phyloP scores from a whole-genome alignment of 2,888 invertebrate species.

The Cynaeus angustus region DNA sequence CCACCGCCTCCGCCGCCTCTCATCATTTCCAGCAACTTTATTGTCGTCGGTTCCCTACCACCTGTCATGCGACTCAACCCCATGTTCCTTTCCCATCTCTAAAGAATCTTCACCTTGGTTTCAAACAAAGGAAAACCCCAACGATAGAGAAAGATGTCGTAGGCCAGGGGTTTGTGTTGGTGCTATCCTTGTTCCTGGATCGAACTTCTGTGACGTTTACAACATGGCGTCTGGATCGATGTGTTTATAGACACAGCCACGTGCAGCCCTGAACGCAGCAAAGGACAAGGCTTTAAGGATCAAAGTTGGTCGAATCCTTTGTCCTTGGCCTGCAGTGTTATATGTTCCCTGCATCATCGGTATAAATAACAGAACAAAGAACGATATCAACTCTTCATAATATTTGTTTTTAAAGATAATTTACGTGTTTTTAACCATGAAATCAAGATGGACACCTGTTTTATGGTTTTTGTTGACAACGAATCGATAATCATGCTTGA shows the following conservation, averaged over 20 bases:
- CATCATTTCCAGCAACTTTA: background rate
- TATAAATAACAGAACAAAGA: slow-evolving; percentile 2
- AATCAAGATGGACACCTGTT: slow-evolving; percentile 9
- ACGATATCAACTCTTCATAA: background rate
- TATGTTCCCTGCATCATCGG: slow-evolving; percentile 16
- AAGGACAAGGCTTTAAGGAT: slow-evolving; percentile 63
- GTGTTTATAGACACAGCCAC: slow-evolving; percentile 65
- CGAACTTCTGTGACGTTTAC: slow-evolving; percentile 59
- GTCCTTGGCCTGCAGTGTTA: slow-evolving; percentile 62
- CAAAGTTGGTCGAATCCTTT: slow-evolving; percentile 67
- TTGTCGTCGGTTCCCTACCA: background rate
- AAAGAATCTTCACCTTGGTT: slow-evolving; percentile 9
- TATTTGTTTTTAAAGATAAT: background rate
- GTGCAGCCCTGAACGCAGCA: slow-evolving; percentile 59
- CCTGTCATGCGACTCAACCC: background rate
- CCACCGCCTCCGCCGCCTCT: background rate
- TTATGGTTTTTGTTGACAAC: background rate
- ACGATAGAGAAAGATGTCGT: slow-evolving; percentile 47
- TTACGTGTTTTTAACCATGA: background rate
- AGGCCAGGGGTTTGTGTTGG: slow-evolving; percentile 61
- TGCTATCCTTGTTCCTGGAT: slow-evolving; percentile 60
- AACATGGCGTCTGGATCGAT: slow-evolving; percentile 62
- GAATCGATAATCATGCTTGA: slow-evolving; percentile 1
- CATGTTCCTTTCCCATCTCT: background rate
- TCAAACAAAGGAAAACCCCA: slow-evolving; percentile 50